A percentile compares a stretch with the other conserved stretches of the same genome.
phyloP scores from a whole-genome alignment of 2,113 vertebrate genomes.

The Gasterosteus aculeatus region DNA sequence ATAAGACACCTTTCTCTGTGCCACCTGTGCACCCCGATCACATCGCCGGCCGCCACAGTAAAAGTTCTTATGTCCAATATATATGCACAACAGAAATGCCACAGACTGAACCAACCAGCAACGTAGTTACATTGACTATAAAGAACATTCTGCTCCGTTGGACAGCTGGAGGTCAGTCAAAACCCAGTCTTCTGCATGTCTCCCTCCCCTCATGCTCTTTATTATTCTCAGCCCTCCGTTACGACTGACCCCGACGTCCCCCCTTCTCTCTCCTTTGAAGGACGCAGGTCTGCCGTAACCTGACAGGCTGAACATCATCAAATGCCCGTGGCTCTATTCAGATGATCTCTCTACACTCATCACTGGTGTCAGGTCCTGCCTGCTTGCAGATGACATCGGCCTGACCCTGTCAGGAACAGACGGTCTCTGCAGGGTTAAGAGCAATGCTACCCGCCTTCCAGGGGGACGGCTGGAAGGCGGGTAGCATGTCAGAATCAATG shows the following conservation, averaged over 20 bases:
- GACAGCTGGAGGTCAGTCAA: slow-evolving; percentile 54
- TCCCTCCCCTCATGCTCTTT: slow-evolving; percentile 7
- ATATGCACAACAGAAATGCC: slow-evolving; percentile 67
- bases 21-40: slow-evolving; percentile 59
- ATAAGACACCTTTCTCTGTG: slow-evolving; percentile 31
- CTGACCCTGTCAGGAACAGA: slow-evolving; percentile 57
- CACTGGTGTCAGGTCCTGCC: slow-evolving; percentile 46
- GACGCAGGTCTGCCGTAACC: slow-evolving; percentile 15
- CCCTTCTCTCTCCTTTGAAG: slow-evolving; percentile 29
- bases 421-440: slow-evolving; percentile 57
- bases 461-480: slow-evolving; percentile 8
- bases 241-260: slow-evolving; percentile 10
- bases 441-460: not conserved
- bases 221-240: slow-evolving; percentile 19
- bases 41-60: slow-evolving; percentile 1
- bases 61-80: slow-evolving; percentile 63
- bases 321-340: slow-evolving; percentile 36
- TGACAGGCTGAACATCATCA: slow-evolving; percentile 46
- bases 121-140: slow-evolving; percentile 45
- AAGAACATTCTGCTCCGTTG: slow-evolving; percentile 51
- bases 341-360: slow-evolving; percentile 22
- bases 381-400: slow-evolving; percentile 39
- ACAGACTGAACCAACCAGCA: slow-evolving; percentile 28
- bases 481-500: too few species aligned
- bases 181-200: slow-evolving; percentile 11